These are phyloP conservation scores for Heliconius hewitsoni DNA, from an alignment of 1,140 invertebrate genomes.

Conservation along the genomic window DNA sequence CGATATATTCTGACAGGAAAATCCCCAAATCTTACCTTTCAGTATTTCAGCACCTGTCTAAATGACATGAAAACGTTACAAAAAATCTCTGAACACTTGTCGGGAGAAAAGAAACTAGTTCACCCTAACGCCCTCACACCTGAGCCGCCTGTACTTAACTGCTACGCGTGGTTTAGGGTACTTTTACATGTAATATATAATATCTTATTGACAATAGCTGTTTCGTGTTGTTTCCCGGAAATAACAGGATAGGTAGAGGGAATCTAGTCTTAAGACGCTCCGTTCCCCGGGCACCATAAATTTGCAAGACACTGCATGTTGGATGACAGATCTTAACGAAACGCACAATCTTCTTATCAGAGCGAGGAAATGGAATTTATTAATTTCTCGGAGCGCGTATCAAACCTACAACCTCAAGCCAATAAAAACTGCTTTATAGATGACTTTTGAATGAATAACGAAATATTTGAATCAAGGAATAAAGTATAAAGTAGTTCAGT, in stretches of 20 bases:
- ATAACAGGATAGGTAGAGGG: too few relatives aligned
- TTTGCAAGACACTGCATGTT: not conserved
- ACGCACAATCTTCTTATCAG: too few relatives aligned
- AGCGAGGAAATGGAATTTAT: too few relatives aligned
- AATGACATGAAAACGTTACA: slow-evolving; percentile 13
- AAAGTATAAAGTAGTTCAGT: too few relatives aligned
- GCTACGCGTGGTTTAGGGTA: slow-evolving; percentile 11
- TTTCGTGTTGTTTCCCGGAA: too few relatives aligned
- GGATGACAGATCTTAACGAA: too few relatives aligned
- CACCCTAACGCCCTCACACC: slow-evolving; percentile 24
- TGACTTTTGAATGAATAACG: too few relatives aligned
- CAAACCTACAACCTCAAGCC: too few relatives aligned
- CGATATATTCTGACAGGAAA: not conserved
- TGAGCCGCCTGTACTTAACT: slow-evolving; percentile 9
- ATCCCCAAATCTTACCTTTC: not conserved
- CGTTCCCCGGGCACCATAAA: not conserved
- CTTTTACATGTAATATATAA: not conserved
- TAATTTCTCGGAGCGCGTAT: not conserved
- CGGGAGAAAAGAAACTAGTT: slow-evolving; percentile 14
- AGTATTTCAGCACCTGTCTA: slow-evolving; percentile 16
- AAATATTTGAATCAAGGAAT: too few relatives aligned
- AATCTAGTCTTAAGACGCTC: too few relatives aligned
- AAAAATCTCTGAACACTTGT: slow-evolving; percentile 10
- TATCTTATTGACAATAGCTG: not conserved
- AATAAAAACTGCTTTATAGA: too few relatives aligned